Evolutionary conservation across 1,140 invertebrate genomes (phyloP), one percentile per base, ranked within the genome.

Genomic region (Drosophila sp.): DNA sequence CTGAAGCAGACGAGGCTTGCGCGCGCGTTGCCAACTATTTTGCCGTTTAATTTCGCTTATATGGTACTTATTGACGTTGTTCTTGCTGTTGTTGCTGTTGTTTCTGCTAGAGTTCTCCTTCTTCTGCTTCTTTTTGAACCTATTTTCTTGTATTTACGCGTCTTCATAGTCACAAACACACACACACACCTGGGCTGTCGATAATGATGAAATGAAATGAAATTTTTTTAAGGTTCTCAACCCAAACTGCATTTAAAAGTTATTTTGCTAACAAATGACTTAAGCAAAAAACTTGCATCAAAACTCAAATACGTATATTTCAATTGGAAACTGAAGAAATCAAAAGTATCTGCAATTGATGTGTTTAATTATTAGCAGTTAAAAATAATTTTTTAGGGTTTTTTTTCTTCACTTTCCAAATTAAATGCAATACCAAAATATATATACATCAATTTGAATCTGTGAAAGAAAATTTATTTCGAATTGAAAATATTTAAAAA

Each of bases 11-110:
- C n/a, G 29, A 58, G 27, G 56, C 34, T 40, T 64, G 45, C 75
- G 61, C 57, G 45, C 86, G 78, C 83, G 82, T 78, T 86, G 78
- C 83, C 82, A 86, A 89, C 82, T 86, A 86, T 86, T 86, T 86
- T 86, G 82, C 82, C 82, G 82, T 86, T 86, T 86, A 86, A 86
- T 86, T 86, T 86, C 82, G 83, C 81, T 86, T 86, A 87, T 86
- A 86, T 86, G 75, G 82, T 86, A 87, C 81, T 81, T 87, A 72
- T 72, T 72, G 69, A 58, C 63, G 25, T 34, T 53, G 25, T 32
- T 53, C 13, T 50, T 51, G 34, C 7, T 63, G 13, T 16, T 51
- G 43, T 4, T 13, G n/a, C 65, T 71, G 54, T 62, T 32, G 21
- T 46, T 67, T 56, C 74, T 66, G 27, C 21, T 21, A 41, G 40